These are phyloP conservation scores for Drosophila quinaria DNA, from an alignment of 2,888 invertebrate species.

Conservation along the genomic window DNA sequence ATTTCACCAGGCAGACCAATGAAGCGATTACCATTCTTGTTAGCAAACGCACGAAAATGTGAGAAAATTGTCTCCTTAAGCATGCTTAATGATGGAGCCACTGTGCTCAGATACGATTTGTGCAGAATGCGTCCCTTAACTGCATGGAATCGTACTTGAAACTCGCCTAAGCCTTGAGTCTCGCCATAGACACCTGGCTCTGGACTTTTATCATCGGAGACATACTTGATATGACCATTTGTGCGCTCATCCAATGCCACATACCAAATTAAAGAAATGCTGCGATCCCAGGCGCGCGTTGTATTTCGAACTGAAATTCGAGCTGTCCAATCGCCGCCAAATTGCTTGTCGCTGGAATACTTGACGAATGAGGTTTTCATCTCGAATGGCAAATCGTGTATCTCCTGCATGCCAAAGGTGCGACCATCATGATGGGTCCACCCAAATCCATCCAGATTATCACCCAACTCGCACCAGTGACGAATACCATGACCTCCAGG, in stretches of 20 bases:
- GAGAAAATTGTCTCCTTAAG: slow-evolving; percentile 92
- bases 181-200: slow-evolving; percentile 88
- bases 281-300: slow-evolving; percentile 79
- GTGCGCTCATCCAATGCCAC: slow-evolving; percentile 92
- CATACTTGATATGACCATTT: slow-evolving; percentile 86
- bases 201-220: slow-evolving; percentile 80
- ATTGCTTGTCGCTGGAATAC: slow-evolving; percentile 90
- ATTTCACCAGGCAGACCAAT: slow-evolving; percentile 89
- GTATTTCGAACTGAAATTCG: slow-evolving; percentile 89
- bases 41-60: slow-evolving; percentile 88
- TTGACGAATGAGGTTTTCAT: slow-evolving; percentile 96
- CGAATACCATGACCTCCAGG: slow-evolving; percentile 92
- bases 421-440: slow-evolving; percentile 98
- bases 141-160: slow-evolving; percentile 86
- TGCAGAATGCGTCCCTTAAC: slow-evolving; percentile 88
- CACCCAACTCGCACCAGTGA: slow-evolving; percentile 97
- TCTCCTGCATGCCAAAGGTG: slow-evolving; percentile 95
- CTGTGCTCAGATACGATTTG: slow-evolving; percentile 91
- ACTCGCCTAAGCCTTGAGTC: slow-evolving; percentile 92
- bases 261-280: slow-evolving; percentile 91
- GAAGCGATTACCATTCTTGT: slow-evolving; percentile 86
- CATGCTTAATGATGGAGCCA: slow-evolving; percentile 89
- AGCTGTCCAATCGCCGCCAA: slow-evolving; percentile 98
- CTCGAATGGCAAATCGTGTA: slow-evolving; percentile 92
- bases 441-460: slow-evolving; percentile 92